phyloP scores from a whole-genome alignment of 2,797 vertebrate species.

The Poeciliopsis turneri region DNA sequence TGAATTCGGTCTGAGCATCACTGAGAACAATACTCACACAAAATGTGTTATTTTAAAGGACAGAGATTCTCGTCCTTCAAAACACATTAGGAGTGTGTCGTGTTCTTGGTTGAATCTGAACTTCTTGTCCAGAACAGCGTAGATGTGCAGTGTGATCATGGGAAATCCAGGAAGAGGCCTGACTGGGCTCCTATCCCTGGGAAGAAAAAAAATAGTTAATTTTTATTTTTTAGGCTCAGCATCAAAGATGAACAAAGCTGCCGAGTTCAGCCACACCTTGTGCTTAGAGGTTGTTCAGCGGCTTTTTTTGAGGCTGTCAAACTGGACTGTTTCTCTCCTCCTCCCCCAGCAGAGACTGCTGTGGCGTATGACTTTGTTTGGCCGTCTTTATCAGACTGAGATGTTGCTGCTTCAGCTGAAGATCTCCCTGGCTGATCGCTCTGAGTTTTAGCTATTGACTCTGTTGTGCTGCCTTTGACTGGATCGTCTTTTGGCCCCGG shows the following conservation, averaged over 20 bases:
- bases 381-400: not conserved
- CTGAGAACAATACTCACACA: slow-evolving; percentile 50
- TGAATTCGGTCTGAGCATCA: not conserved
- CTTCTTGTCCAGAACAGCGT: slow-evolving; percentile 72
- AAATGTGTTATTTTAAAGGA: slow-evolving; percentile 42
- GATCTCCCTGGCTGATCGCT: slow-evolving; percentile 5
- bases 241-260: rapidly evolving
- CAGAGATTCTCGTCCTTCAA: rapidly evolving
- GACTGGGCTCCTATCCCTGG: slow-evolving; percentile 54
- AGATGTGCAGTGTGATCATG: slow-evolving; percentile 69
- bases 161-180: slow-evolving; percentile 29
- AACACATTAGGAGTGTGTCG: slow-evolving; percentile 23
- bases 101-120: slow-evolving; percentile 48
- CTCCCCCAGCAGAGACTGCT: not conserved
- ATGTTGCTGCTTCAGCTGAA: not conserved
- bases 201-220: not conserved
- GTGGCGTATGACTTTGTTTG: slow-evolving; percentile 34
- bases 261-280: slow-evolving; percentile 8
- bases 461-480: slow-evolving; percentile 1
- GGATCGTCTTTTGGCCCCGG: not conserved
- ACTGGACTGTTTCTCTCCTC: not conserved
- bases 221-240: rapidly evolving
- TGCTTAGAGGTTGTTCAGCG: slow-evolving; percentile 13
- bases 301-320: not conserved
- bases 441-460: not conserved